Evolutionary conservation across 2,113 vertebrate genomes (phyloP), one percentile per base, ranked within the genome.

Genomic region (Seriola quinqueradiata): DNA sequence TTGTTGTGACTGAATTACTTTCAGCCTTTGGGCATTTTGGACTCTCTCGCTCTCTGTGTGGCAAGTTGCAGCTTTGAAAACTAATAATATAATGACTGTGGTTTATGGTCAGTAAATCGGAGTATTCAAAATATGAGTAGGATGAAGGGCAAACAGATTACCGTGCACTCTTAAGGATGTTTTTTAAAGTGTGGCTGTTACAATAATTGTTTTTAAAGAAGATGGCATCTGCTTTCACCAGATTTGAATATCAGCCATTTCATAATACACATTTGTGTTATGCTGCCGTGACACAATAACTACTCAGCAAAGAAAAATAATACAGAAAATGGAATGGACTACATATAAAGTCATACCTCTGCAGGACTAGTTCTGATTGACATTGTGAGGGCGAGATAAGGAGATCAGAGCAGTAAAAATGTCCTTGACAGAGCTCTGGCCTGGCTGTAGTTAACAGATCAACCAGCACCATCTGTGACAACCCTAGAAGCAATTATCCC

Each of bases 401-500:
- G 68, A 84, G 87, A 87, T 89, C 80, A 88, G 59, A 89, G 86
- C 87, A 75, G 67, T 84, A 81, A 90, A 90, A 87, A 89, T 87
- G 92, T 90, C 92, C 89, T 94, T 94, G 91, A 92, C 89, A 75
- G 90, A 40, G 85, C 63, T 67, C 59, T 80, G 87, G 77, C 73
- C 75, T 50, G 90, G 75, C 84, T 81, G 61, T 77, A 76, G 90
- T 92, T 92, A 92, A 91, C 90, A 89, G 89, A 94, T 93, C 83
- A 90, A 89, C 83, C 86, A 78, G 91, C 93, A 88, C 93, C 94
- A 95, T 94, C 94, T 95, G 92, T 91, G 90, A 92, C 90, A 90
- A 85, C 70, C 90, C 83, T 76, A 85, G 82, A 94, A 93, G 89
- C 94, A 94, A 95, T 95, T 93, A 95, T 93, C 83, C 86, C 85